Percentiles rank a stretch among this genome's conserved stretches.
Evolutionary conservation across 2,888 invertebrate species (phyloP).

Genomic region (Carabus problematicus): DNA sequence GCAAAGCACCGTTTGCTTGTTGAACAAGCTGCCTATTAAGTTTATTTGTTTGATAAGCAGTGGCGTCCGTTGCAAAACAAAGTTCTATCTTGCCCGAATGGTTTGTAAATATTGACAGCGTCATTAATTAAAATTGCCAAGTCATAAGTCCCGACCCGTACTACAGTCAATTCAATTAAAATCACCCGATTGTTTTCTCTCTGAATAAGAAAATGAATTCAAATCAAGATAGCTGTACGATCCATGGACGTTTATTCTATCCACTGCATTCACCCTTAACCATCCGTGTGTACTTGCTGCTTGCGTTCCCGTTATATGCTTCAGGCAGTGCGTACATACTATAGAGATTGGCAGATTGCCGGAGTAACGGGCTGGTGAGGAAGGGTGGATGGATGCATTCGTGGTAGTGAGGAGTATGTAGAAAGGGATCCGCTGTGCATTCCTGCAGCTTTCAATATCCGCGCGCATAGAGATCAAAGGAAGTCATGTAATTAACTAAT

Average conservation of each 20-base stretch:
- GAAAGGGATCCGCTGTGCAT: slow-evolving; percentile 19
- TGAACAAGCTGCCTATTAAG: no score
- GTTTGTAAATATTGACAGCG: slow-evolving; percentile 36
- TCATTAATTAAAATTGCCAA: slow-evolving; percentile 39
- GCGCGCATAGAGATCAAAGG: slow-evolving; percentile 35
- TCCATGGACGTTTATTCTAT: background rate
- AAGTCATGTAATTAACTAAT: slow-evolving; percentile 40
- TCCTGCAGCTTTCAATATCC: slow-evolving; percentile 25
- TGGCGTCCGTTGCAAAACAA: slow-evolving; percentile 11
- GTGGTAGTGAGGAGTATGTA: background rate
- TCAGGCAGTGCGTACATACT: background rate
- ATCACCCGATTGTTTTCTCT: slow-evolving; percentile 36
- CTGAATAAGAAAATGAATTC: slow-evolving; percentile 40
- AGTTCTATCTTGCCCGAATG: slow-evolving; percentile 21
- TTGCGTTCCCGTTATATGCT: background rate
- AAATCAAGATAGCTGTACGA: slow-evolving; percentile 38
- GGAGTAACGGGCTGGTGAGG: background rate
- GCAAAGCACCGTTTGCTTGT: no score
- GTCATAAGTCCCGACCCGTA: slow-evolving; percentile 32
- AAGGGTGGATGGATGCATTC: background rate
- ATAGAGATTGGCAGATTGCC: background rate
- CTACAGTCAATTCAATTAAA: slow-evolving; percentile 32
- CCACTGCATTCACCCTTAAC: background rate
- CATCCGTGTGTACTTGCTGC: background rate
- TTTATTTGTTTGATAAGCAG: slow-evolving; percentile 7